Evolutionary conservation across 2,113 vertebrate species (phyloP).

Genomic region (Phainopepla nitens): DNA sequence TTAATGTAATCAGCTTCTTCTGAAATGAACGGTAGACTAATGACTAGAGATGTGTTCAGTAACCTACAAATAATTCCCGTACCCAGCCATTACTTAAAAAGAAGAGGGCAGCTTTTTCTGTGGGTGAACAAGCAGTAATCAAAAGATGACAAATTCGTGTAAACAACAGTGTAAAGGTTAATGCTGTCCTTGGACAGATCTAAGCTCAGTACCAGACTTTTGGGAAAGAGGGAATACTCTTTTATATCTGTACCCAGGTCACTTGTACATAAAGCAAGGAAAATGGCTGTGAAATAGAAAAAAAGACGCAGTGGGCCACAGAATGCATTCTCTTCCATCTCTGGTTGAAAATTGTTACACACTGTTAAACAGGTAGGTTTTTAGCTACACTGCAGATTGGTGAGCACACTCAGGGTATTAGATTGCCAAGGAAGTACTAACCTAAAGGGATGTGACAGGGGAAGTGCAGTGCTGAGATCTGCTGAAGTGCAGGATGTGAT

Average conservation of each 20-base stretch:
- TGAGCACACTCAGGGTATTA: background rate
- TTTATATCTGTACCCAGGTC: background rate
- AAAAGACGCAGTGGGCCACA: background rate
- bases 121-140: background rate
- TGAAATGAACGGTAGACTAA: background rate
- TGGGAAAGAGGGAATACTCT: background rate
- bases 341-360: background rate
- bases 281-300: background rate
- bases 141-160: background rate
- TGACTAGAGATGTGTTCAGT: constrained; percentile 52
- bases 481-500: background rate
- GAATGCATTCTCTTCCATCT: background rate
- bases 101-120: background rate
- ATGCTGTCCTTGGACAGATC: background rate
- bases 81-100: background rate
- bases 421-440: background rate
- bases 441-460: background rate
- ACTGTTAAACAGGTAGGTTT: background rate
- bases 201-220: background rate
- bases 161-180: background rate
- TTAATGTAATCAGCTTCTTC: constrained; percentile 31
- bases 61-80: constrained; percentile 8
- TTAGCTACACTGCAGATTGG: background rate
- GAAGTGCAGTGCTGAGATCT: background rate
- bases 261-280: background rate